phyloP scores from a whole-genome alignment of 2,797 vertebrate genomes.

The Pseudomugil gertrudae region DNA sequence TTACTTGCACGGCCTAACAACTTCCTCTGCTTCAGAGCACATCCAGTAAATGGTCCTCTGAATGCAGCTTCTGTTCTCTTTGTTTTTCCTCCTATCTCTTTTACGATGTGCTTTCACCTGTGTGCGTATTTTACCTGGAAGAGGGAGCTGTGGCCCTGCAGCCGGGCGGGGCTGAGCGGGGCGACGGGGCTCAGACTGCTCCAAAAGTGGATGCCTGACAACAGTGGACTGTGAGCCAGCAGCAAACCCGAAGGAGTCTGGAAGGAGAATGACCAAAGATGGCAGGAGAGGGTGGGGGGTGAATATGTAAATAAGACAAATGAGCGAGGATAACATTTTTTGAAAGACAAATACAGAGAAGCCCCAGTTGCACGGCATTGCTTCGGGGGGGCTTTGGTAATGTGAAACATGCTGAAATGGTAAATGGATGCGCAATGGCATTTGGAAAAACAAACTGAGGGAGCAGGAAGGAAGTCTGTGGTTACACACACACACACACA shows the following conservation, averaged over 20 bases:
- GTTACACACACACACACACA: too few species aligned
- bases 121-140: slow-evolving; percentile 86
- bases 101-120: not conserved
- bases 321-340: slow-evolving; percentile 29
- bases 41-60: slow-evolving; percentile 29
- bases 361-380: slow-evolving; percentile 18
- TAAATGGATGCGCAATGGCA: slow-evolving; percentile 66
- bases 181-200: slow-evolving; percentile 94
- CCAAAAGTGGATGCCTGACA: slow-evolving; percentile 96
- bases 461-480: not conserved
- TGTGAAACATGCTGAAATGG: slow-evolving; percentile 61
- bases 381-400: slow-evolving; percentile 48
- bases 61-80: slow-evolving; percentile 10
- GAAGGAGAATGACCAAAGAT: not conserved
- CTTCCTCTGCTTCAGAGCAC: slow-evolving; percentile 42
- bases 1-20: slow-evolving; percentile 23
- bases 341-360: slow-evolving; percentile 18
- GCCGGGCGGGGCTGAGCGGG: slow-evolving; percentile 93
- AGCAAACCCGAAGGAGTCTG: slow-evolving; percentile 93
- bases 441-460: slow-evolving; percentile 73
- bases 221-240: slow-evolving; percentile 92
- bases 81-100: not conserved
- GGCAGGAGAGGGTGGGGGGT: too few species aligned
- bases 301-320: slow-evolving; percentile 43
- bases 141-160: slow-evolving; percentile 91